Conservation (phyloP, 2,888 invertebrate species). For the Andrena chrysosceles region DNA sequence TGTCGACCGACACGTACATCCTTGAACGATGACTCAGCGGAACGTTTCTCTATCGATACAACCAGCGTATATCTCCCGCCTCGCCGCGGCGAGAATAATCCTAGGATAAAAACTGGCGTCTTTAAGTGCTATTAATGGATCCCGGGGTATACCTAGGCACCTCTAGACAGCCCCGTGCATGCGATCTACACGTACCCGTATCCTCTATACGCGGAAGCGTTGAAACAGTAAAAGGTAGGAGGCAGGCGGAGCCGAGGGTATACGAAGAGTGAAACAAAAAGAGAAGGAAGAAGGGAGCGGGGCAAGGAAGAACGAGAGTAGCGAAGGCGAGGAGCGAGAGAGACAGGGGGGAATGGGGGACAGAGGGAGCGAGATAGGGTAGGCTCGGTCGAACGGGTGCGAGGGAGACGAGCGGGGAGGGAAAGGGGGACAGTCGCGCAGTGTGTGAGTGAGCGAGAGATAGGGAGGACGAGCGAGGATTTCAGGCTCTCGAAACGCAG, state of each 20-base stretch:
- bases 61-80: conserved; percentile 51
- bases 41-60: conserved; percentile 72
- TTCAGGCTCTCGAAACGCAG: conserved; percentile 73
- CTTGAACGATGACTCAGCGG: conserved; percentile 74
- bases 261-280: conserved; percentile 15
- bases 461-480: conserved; percentile 67
- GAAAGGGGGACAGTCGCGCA: neutral
- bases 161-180: conserved; percentile 34
- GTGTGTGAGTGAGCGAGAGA: conserved; percentile 19
- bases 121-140: conserved; percentile 63
- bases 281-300: conserved; percentile 22
- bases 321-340: neutral
- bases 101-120: conserved; percentile 61
- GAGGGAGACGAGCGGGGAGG: neutral
- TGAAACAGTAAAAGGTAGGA: conserved; percentile 59
- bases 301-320: neutral
- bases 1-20: conserved; percentile 73
- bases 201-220: conserved; percentile 66
- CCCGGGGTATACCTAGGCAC: conserved; percentile 49
- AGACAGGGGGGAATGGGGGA: neutral
- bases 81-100: conserved; percentile 58
- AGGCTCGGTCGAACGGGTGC: neutral
- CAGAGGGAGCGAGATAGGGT: conserved; percentile 17
- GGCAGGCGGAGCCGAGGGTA: conserved; percentile 26
- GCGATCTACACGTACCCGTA: conserved; percentile 52